Evolutionary conservation across 2,113 vertebrate species (phyloP), one percentile per base, ranked within the genome.

Genomic region (Laticauda colubrina): DNA sequence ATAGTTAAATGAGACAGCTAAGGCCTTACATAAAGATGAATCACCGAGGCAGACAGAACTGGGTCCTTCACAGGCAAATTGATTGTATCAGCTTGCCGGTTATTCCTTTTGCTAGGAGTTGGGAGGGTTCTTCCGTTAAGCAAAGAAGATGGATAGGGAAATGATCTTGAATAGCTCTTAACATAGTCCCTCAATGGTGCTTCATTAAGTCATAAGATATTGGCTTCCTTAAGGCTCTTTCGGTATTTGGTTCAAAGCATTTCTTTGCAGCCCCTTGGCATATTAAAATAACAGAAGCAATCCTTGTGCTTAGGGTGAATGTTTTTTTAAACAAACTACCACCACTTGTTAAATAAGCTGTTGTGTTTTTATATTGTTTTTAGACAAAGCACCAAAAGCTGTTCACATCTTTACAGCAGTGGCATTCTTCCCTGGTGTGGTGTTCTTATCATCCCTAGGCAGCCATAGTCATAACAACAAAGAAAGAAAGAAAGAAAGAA

Each of bases 11-110:
- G 90, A 91, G 24, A 20, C 81, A 91, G 91, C 54, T 14, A 90
- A 64, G 10, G n/a, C 54, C 64, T 94, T 54, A 21, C 88, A 90
- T 64, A 94, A 55, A 2, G 64, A 89, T 61, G 1, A 93, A 53
- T 64, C 89, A 89, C 34, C 61, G 0, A 26, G 55, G 45, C 43
- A 93, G 87, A 81, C 69, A 94, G 51, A 11, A 1, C 14, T 89
- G 53, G 4, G 34, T 26, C 12, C 55, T 94, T 92, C 24, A 18
- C 0, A 92, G 89, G 55, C 34, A 90, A 20, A 0, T 0, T 51
- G 39, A 4, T 39, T 86, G 57, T 87, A 1, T 39, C 48, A 45
- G 55, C 43, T 87, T 64, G 86, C 91, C 24, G 3, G 56, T 39
- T 81, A 81, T 39, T 81, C 75, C 34, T 43, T 43, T 81, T 88